Conservation (phyloP, 2,888 invertebrate species). For the Drosophila meridionalis region DNA sequence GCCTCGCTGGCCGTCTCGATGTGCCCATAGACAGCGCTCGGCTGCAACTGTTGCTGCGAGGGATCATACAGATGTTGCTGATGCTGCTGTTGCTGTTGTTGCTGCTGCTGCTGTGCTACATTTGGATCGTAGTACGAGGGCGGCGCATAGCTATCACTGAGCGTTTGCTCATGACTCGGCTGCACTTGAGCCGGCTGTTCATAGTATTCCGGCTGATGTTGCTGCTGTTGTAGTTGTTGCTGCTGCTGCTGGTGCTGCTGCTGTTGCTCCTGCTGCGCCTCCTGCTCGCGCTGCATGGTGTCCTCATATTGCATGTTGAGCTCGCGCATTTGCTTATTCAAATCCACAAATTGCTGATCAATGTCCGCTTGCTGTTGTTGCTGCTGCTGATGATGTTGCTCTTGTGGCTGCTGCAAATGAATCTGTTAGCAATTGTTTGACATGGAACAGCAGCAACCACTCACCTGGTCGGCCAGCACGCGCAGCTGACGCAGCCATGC, state of each 20-base stretch:
- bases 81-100: constrained; percentile 25
- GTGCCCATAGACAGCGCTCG: constrained; percentile 30
- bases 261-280: constrained; percentile 28
- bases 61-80: constrained; percentile 23
- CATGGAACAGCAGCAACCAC: not conserved
- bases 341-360: constrained; percentile 84
- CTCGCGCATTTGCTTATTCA: constrained; percentile 84
- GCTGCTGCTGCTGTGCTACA: constrained; percentile 45
- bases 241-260: constrained; percentile 31
- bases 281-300: constrained; percentile 52
- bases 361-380: constrained; percentile 66
- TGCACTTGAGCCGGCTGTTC: constrained; percentile 26
- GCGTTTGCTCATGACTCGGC: constrained; percentile 33
- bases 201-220: constrained; percentile 36
- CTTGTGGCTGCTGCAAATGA: constrained; percentile 42
- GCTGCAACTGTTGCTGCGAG: constrained; percentile 12
- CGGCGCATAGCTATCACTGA: constrained; percentile 31
- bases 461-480: constrained; percentile 67
- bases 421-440: not conserved
- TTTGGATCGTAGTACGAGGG: constrained; percentile 51
- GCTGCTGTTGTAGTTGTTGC: constrained; percentile 9
- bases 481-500: constrained; percentile 84
- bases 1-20: constrained; percentile 44
- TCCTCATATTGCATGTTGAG: constrained; percentile 82
- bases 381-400: constrained; percentile 18